Base-by-base conservation (phyloP, 2,113 vertebrate genomes). In the Ramphastos sulfuratus region DNA sequence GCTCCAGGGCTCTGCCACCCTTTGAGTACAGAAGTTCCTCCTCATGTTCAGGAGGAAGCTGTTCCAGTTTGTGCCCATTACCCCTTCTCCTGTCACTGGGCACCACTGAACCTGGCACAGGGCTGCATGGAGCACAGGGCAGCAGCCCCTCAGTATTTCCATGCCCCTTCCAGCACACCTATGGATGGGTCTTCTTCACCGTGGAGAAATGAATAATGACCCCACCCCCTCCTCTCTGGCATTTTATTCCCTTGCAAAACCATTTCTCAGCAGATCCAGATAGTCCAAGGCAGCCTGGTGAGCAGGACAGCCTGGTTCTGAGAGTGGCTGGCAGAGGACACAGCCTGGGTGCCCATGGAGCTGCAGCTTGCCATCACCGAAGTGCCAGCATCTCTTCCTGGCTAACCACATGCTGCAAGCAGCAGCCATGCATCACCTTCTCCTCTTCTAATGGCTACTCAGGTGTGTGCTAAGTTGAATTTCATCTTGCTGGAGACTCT, bases 401-500 rank as follows among this genome's bases (percentile, higher is more conserved):
- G 11, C 90, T 83, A 58, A 85, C 73, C 80, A 73, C 61, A 25
- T 0, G 0, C 81, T 81, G 88, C 39, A 84, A 80, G 70, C 75
- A 85, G 78, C 90, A 87, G 79, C 87, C 84, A 66, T 58, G 60
- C 74, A 89, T 87, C 77, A 72, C 85, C 84, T 74, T 89, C 74
- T 89, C 56, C 48, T 92, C 85, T 61, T 33, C 88, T 87, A 76
- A 85, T 63, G 83, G 81, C 42, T 70, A 83, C 90, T 93, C 90
- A 82, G 86, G 93, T 27, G 0, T 93, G 92, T 92, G 95, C 72
- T 91, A 91, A 90, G 63, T 69, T 63, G 64, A 93, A 93, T 93
- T 96, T 79, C 85, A 94, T 85, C 94, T 84, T 89, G 90, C 93
- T 93, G 87, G 96, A 87, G 65, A 83, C 81, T 78, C 88, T 92